phyloP scores from a whole-genome alignment of 1,140 invertebrate genomes.

The Heliothis virescens region DNA sequence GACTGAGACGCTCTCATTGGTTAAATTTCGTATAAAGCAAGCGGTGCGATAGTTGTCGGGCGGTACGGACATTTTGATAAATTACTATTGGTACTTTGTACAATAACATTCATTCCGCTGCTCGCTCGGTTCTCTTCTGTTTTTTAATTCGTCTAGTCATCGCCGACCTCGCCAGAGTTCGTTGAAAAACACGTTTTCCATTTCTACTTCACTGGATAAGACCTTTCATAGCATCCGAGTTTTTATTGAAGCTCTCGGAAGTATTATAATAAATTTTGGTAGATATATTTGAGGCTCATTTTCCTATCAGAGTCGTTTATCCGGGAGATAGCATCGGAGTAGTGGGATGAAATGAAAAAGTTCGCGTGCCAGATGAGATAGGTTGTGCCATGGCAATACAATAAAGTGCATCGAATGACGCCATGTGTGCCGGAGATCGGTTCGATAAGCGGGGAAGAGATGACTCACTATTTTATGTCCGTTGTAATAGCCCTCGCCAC shows the following conservation, averaged over 20 bases:
- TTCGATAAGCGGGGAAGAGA: conserved; percentile 51
- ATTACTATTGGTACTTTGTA: conserved; percentile 64
- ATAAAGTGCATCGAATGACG: conserved; percentile 51
- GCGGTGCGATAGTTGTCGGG: conserved; percentile 56
- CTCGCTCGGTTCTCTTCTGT: conserved; percentile 58
- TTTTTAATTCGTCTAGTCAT: conserved; percentile 71
- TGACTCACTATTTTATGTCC: conserved; percentile 54
- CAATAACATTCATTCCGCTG: conserved; percentile 72
- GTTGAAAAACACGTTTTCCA: conserved; percentile 55
- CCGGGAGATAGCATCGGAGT: conserved; percentile 37
- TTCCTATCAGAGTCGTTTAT: conserved; percentile 42
- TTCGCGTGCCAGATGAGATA: conserved; percentile 39
- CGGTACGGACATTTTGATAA: conserved; percentile 74
- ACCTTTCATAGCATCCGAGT: conserved; percentile 43
- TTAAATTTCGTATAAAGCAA: conserved; percentile 51
- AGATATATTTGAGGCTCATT: conserved; percentile 31
- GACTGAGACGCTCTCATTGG: conserved; percentile 57
- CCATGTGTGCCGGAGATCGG: conserved; percentile 52
- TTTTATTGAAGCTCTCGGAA: conserved; percentile 44
- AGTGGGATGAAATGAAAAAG: conserved; percentile 47
- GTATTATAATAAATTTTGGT: conserved; percentile 39
- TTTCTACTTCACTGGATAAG: conserved; percentile 58
- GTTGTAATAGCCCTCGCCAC: conserved; percentile 51
- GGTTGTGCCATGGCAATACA: conserved; percentile 50
- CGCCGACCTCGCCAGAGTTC: conserved; percentile 44